Evolutionary conservation across 2,113 vertebrate genomes (phyloP).

Genomic region (Corydoras maculifer): DNA sequence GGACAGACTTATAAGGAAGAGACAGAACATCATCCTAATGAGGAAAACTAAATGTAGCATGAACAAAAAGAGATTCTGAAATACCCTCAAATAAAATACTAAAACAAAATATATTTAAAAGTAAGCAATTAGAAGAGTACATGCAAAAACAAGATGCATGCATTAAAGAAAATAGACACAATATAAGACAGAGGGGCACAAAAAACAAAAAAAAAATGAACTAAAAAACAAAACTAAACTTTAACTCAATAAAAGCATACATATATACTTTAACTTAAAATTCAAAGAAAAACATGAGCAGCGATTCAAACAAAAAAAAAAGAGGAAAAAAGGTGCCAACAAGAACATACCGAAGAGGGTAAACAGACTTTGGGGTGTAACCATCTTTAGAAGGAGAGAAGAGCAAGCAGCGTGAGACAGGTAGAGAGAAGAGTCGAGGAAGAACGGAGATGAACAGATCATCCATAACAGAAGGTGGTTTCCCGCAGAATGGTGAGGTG

Average conservation of each 20-base stretch:
- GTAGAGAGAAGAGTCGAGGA: slow-evolving; percentile 97
- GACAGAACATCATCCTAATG: slow-evolving; percentile 72
- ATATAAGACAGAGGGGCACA: too few relatives aligned
- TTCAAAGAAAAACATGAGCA: slow-evolving; percentile 75
- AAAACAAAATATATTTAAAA: slow-evolving; percentile 21
- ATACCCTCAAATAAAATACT: slow-evolving; percentile 65
- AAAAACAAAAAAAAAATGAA: slow-evolving; percentile 49
- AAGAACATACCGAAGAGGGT: slow-evolving; percentile 88
- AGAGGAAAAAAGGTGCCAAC: slow-evolving; percentile 74
- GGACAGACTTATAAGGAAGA: slow-evolving; percentile 56
- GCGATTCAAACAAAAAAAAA: slow-evolving; percentile 49
- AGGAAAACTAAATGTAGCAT: slow-evolving; percentile 77
- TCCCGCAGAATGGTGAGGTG: slow-evolving; percentile 98
- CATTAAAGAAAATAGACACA: slow-evolving; percentile 73
- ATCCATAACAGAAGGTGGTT: slow-evolving; percentile 99
- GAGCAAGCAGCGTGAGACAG: slow-evolving; percentile 97
- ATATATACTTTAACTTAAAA: slow-evolving; percentile 46
- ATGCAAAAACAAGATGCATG: slow-evolving; percentile 83
- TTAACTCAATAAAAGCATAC: slow-evolving; percentile 7
- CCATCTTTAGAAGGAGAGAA: slow-evolving; percentile 75
- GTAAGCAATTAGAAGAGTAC: slow-evolving; percentile 67
- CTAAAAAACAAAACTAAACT: slow-evolving; percentile 41
- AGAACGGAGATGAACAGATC: slow-evolving; percentile 99
- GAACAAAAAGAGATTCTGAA: slow-evolving; percentile 75
- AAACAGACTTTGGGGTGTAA: slow-evolving; percentile 87